These are phyloP conservation scores for Sternotherus odoratus DNA, from an alignment of 2,797 vertebrate genomes.

Conservation along the genomic window DNA sequence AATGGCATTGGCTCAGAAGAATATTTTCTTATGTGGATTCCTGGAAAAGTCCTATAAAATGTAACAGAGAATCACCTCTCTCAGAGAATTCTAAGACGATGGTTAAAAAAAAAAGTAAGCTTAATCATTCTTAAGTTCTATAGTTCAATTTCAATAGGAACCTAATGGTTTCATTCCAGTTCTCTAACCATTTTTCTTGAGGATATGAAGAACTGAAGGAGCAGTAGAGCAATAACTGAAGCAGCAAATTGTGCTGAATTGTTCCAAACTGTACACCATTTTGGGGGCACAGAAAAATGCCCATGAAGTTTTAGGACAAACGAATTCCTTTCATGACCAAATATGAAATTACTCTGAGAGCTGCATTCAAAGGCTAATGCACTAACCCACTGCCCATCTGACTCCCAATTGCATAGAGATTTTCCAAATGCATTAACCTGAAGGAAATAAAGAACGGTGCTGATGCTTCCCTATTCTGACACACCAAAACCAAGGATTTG, in stretches of 20 bases:
- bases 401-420: background rate
- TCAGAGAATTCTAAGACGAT: background rate
- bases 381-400: background rate
- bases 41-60: background rate
- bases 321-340: background rate
- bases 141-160: background rate
- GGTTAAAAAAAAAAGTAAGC: background rate
- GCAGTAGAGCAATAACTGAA: background rate
- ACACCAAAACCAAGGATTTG: background rate
- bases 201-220: background rate
- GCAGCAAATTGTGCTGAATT: background rate
- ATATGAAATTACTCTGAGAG: background rate
- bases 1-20: background rate
- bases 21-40: background rate
- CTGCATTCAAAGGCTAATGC: background rate
- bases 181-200: background rate
- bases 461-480: background rate
- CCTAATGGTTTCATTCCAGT: background rate
- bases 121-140: background rate
- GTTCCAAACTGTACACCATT: background rate
- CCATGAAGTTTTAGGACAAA: background rate
- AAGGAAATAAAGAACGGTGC: background rate
- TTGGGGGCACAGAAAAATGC: background rate
- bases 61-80: background rate
- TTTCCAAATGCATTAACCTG: background rate